Evolutionary conservation across 2,888 invertebrate genomes (phyloP), one percentile per base, ranked within the genome.

Genomic region (Caenorhabditis panamensis): DNA sequence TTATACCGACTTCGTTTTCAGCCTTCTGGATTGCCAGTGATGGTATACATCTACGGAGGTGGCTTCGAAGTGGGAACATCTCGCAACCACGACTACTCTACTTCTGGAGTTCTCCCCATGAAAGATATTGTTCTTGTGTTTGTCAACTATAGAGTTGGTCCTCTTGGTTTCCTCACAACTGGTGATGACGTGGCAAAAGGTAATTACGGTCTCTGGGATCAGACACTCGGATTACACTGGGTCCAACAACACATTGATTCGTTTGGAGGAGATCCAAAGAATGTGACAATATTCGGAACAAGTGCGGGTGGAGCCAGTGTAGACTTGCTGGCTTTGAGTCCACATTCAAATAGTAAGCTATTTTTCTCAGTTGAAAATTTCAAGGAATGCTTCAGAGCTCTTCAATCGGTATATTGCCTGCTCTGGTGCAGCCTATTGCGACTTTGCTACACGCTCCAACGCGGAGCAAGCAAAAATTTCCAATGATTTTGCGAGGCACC

Each of bases 121-220:
- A 86, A 85, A 64, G 89, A 87, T 44, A 82, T 88, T 1, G 58
- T 89, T 41, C 84, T 88, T 8, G 87, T 88, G 53, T 84, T 87
- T 1, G 75, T 89, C 64, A 86, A 88, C 63, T 89, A 89, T 59
- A 84, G 89, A 1, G 73, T 89, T 4, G 89, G 88, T 11, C 61
- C 84, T 0, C 72, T 89, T 11, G 88, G 88, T 2, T 88, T 88
- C 67, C 64, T 88, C 28, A 80, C 82, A 8, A 84, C 82, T 5
- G 85, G 82, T 0, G 79, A 80, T 56, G 63, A 68, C 16, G 49
- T 66, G 20, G 24, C 75, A 11, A 67, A 54, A 9, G 88, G 88
- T 22, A 89, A 89, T 72, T 81, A 81, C 61, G 89, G 88, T 9
- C 69, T 89, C 0, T 88, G 89, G 88, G 90, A 90, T 62, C 88